Evolutionary conservation across 2,888 invertebrate genomes (phyloP), one percentile per base, ranked within the genome.

Genomic region (Sinelater perroti): DNA sequence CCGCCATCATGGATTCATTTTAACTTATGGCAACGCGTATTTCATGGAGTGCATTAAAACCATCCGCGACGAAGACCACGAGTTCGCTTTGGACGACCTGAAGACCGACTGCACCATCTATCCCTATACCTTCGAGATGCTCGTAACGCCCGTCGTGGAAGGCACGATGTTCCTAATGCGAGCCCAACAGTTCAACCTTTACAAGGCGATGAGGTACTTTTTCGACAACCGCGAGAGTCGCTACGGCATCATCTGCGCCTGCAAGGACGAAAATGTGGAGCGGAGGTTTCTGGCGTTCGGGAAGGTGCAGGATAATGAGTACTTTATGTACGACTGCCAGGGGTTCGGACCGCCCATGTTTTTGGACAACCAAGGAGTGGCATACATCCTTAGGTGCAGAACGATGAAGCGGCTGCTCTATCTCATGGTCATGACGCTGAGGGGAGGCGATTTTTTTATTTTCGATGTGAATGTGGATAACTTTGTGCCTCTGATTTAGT

Each of bases 301-400:
- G 2, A 77, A 77, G 62, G 60, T 70, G 1, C 61, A 65, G 20
- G 78, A 78, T 0, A 69, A 74, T 8, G 87, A 87, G 7, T 88
- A 86, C 68, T 88, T 86, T 64, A 83, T 88, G 85, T 88, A 82
- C 69, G 88, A 88, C 67, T 85, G 85, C 63, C 85, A 86, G 72
- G 82, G 82, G 58, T 76, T 79, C 63, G 87, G 87, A 4, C 75
- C 80, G 2, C 87, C 87, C 0, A 72, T 87, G 66, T 88, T 86
- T 69, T 75, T 80, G 20, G 83, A 85, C 1, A 80, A 82, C 47
- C 33, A 55, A n/a, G 76, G 75, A 10, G 78, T 81, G 5, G 79
- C 86, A 0, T 88, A 87, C 67, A 76, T 86, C 38, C 72, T 88
- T 38, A 82, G 85, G 62, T 85, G 85, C 61, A 65, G 57, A 14